Evolutionary conservation across 2,888 invertebrate species (phyloP).

Genomic region (Branchellion lobata): DNA sequence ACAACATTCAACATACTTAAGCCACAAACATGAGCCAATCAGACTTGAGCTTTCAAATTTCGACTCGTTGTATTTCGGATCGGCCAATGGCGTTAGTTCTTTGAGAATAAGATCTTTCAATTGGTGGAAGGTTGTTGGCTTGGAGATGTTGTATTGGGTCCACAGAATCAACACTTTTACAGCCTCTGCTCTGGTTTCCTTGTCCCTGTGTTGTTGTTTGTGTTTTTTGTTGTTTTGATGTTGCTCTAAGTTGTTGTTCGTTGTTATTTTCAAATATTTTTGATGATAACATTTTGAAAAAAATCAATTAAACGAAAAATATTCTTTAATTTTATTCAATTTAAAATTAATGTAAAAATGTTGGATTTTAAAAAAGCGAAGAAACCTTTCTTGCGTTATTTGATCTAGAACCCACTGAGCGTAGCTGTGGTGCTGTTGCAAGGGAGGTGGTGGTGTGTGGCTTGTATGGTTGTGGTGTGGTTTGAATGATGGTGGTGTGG

Average conservation of each 20-base stretch:
- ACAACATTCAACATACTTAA: neutral
- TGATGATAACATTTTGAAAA: no score
- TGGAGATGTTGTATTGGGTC: neutral
- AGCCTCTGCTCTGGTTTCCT: neutral
- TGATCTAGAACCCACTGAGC: no score
- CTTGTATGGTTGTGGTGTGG: no score
- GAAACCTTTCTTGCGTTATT: no score
- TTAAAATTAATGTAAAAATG: no score
- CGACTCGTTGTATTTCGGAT: neutral
- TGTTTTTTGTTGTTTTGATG: no score
- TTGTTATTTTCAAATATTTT: no score
- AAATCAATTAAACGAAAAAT: neutral
- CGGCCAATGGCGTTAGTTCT: neutral
- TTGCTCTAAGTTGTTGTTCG: no score
- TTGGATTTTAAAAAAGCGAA: no score
- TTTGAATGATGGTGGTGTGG: no score
- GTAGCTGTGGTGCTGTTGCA: no score
- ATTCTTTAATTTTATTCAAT: neutral
- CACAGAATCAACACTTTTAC: neutral
- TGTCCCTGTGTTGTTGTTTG: neutral
- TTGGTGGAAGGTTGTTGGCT: neutral
- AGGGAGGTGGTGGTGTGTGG: no score
- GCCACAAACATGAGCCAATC: slow-evolving; percentile 2
- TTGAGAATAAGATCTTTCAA: neutral
- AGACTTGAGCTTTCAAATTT: neutral